Evolutionary conservation across 1,140 invertebrate species (phyloP), one percentile per base, ranked within the genome.

Genomic region (Drosophila guanche): DNA sequence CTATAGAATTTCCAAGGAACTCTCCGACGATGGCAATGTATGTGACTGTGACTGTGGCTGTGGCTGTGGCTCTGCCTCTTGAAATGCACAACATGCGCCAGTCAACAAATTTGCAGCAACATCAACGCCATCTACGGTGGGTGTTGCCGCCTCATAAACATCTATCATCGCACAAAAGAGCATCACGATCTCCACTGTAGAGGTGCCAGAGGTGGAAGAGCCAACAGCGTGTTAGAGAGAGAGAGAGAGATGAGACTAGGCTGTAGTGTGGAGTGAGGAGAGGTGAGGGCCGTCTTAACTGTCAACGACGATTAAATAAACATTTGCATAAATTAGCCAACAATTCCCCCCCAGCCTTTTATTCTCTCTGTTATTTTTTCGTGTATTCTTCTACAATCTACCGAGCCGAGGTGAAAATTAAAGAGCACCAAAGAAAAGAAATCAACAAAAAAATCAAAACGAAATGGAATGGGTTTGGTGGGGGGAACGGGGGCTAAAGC

Each of bases 321-420:
- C 88, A 90, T 90, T 90, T 90, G 88, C 88, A 90, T 90, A 79
- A 88, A 90, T 90, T 90, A 84, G 76, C 62, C 63, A 79, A 83
- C 69, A 10, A 37, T 37, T 37, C 10, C 33, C 10, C 10, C 33
- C 6, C 33, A 4, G 10, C 33, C 33, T n/a, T n/a, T n/a, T n/a
- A n/a, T n/a, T 20, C 16, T 1, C 33, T 0, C 33, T 37, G 33
- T 37, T 37, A 37, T 37, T 12, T 37, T 37, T 37, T 37, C 33
- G 33, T 37, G 62, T 55, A 69, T 69, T 69, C 66, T 59, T 27
- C 25, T 33, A 50, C 54, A 67, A 62, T 42, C 51, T 40, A 47
- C 48, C 62, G 61, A 63, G 50, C 47, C 55, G 42, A 86, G 81
- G 77, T 85, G 73, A 85, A 85, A 85, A 86, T 81, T 78, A 81